These are phyloP conservation scores for Oscheius sp. DNA, from an alignment of 1,140 invertebrate species.

Conservation along the genomic window DNA sequence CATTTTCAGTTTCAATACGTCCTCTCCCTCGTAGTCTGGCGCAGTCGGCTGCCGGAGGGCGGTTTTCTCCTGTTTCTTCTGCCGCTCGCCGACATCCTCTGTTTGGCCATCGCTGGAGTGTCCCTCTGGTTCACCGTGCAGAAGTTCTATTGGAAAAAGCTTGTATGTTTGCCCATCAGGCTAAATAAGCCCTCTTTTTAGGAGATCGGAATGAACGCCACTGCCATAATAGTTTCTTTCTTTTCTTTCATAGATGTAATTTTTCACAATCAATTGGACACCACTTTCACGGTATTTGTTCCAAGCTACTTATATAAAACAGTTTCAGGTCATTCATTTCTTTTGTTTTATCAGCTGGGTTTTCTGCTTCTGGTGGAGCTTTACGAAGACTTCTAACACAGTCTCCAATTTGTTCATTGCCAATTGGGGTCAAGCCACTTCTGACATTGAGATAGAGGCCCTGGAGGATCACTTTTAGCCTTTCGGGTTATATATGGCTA, in stretches of 20 bases:
- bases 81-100: neutral
- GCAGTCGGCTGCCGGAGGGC: neutral
- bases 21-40: neutral
- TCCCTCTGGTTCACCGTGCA: neutral
- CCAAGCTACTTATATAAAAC: neutral
- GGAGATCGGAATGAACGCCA: neutral
- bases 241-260: neutral
- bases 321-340: neutral
- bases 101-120: neutral
- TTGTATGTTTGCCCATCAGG: neutral
- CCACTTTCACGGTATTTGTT: neutral
- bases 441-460: neutral
- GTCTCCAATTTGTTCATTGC: constrained; percentile 1
- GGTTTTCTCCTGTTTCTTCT: neutral
- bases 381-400: neutral
- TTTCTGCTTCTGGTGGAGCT: constrained; percentile 1
- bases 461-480: neutral
- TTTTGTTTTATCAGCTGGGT: neutral
- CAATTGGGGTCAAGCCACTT: neutral
- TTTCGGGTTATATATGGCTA: no score
- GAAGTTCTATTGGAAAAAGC: constrained; percentile 2
- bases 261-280: neutral
- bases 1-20: neutral
- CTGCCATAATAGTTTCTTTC: neutral
- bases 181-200: neutral